Percentiles rank a stretch among this genome's conserved stretches.
Evolutionary conservation across 1,140 invertebrate species (phyloP).

Genomic region (Luehdorfia chinensis): DNA sequence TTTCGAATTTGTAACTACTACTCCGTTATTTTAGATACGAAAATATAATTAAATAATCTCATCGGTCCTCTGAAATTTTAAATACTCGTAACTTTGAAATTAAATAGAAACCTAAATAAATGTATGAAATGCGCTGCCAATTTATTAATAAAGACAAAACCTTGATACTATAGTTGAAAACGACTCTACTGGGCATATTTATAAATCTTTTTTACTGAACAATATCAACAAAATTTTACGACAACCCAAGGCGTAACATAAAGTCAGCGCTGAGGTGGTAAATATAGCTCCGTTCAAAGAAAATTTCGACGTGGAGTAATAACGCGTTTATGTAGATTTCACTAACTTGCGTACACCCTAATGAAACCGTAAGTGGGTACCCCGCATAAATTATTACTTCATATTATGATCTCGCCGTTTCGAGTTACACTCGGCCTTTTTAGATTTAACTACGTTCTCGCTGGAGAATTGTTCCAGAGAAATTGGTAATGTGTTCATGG

Average conservation of each 20-base stretch:
- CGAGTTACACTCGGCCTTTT: slow-evolving; percentile 36
- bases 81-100: no score
- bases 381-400: slow-evolving; percentile 55
- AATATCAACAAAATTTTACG: slow-evolving; percentile 43
- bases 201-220: slow-evolving; percentile 30
- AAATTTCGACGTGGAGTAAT: slow-evolving; percentile 48
- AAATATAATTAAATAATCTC: no score
- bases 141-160: no score
- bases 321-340: slow-evolving; percentile 60
- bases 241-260: slow-evolving; percentile 31
- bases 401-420: slow-evolving; percentile 38
- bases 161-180: no score
- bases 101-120: no score
- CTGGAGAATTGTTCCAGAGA: slow-evolving; percentile 37
- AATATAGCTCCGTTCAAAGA: slow-evolving; percentile 30
- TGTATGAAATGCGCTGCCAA: no score
- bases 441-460: slow-evolving; percentile 21
- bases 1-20: no score
- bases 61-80: no score
- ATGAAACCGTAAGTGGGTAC: slow-evolving; percentile 52
- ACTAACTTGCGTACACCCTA: slow-evolving; percentile 51
- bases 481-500: slow-evolving; percentile 32
- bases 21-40: no score
- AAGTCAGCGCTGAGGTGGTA: slow-evolving; percentile 27
- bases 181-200: no score